Conservation (phyloP, 2,113 vertebrate genomes). For the Pao palembangensis region DNA sequence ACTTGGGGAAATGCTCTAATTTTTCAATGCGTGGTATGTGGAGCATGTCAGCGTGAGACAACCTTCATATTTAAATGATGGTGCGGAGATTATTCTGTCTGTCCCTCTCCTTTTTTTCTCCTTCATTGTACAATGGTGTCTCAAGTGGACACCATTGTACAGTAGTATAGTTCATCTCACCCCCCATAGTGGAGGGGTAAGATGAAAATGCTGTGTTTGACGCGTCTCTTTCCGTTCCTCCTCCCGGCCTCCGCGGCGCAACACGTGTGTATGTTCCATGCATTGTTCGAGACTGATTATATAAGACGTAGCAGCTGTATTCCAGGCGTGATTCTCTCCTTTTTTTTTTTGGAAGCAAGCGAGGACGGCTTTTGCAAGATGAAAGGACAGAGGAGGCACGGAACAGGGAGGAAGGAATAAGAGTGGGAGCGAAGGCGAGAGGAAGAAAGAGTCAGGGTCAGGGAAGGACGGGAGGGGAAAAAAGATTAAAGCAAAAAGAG, state of each 20-base stretch:
- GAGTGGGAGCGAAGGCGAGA: neutral
- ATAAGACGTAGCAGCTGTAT: constrained; percentile 2
- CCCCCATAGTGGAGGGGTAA: constrained; percentile 5
- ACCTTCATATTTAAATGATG: constrained; percentile 35
- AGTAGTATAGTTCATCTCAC: neutral
- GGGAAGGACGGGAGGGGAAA: neutral
- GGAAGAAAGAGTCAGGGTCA: neutral
- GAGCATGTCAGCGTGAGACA: constrained; percentile 4
- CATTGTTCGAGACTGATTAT: constrained; percentile 21
- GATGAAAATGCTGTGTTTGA: constrained; percentile 21
- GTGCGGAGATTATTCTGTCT: neutral
- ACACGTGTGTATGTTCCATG: constrained; percentile 3
- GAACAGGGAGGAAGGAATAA: neutral
- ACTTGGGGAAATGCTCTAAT: neutral
- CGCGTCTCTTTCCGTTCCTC: constrained; percentile 17
- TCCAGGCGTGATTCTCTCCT: constrained; percentile 10
- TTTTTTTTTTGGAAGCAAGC: neutral
- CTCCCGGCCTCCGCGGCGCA: neutral
- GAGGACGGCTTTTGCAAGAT: constrained; percentile 20
- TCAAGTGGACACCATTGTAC: neutral
- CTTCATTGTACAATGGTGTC: too few relatives aligned
- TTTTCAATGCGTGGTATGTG: constrained; percentile 8
- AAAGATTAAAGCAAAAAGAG: neutral
- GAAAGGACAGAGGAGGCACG: constrained; percentile 11
- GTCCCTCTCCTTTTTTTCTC: too few relatives aligned